These are phyloP conservation scores for Dicyrtomina minuta DNA, from an alignment of 2,888 invertebrate genomes.

Conservation along the genomic window DNA sequence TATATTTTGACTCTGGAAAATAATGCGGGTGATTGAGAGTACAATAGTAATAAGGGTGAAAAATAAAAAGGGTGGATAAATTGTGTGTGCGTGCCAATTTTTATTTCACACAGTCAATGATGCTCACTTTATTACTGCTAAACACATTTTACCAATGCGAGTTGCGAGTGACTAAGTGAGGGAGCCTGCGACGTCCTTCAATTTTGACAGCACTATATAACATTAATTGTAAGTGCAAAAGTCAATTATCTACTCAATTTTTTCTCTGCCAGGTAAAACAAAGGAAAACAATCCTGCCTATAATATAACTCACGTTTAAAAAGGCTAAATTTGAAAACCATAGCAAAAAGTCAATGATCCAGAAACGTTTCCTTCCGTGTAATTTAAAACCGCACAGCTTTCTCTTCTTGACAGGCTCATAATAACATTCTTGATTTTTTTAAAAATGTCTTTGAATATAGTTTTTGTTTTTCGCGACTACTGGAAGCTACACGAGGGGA, in stretches of 20 bases:
- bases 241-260: conserved; percentile 48
- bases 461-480: too few relatives aligned
- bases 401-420: not conserved
- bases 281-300: conserved; percentile 5
- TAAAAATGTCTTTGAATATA: conserved; percentile 9
- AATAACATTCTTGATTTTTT: too few relatives aligned
- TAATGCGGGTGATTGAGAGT: not conserved
- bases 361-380: conserved; percentile 44
- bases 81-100: conserved; percentile 37
- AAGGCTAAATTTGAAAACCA: not conserved
- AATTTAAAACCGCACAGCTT: conserved; percentile 45
- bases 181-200: not conserved
- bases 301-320: too few relatives aligned
- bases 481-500: too few relatives aligned
- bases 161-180: too few relatives aligned
- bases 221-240: too few relatives aligned
- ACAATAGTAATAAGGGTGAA: too few relatives aligned
- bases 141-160: too few relatives aligned
- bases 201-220: conserved; percentile 22
- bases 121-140: not conserved
- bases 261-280: conserved; percentile 39
- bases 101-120: conserved; percentile 42
- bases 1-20: not conserved
- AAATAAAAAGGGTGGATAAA: conserved; percentile 8
- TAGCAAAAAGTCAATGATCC: conserved; percentile 38